Base-by-base conservation (phyloP, 2,113 vertebrate species). In the Eleginops maclovinus region DNA sequence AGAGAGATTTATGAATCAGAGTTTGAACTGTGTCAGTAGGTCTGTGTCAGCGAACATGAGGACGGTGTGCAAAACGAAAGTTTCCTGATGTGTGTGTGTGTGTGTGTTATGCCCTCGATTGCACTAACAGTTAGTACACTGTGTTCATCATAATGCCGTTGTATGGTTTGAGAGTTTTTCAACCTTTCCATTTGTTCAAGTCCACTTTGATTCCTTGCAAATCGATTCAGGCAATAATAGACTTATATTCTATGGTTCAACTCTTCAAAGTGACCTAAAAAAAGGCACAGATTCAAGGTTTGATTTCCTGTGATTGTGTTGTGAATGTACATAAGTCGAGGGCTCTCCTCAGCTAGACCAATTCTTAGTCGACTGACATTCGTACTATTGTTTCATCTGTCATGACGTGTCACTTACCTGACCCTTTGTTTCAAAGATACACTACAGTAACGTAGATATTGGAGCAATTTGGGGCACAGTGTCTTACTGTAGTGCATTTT, bases 11-110 rank as follows among this genome's bases (percentile, higher is more conserved):
- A n/a, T 49, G 59, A 72, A 51, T 67, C 26, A 68, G 51, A 47
- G 66, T 43, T 55, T 36, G 21, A 56, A 68, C 69, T 72, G 46
- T 75, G 71, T 64, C 47, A 60, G 64, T 63, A 36, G 53, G 72
- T 77, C 21, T 41, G 16, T 81, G 55, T 82, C 78, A 55, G 64
- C 10, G 26, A 54, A 11, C 46, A 55, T 2, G 16, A 51, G n/a
- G 51, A 50, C 11, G n/a, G n/a, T n/a, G n/a, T n/a, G n/a, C n/a
- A n/a, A n/a, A n/a, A n/a, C n/a, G n/a, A n/a, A n/a, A n/a, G n/a
- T n/a, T n/a, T n/a, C n/a, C n/a, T n/a, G n/a, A n/a, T n/a, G 12
- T 40, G 53, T 15, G 4, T 40, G 28, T 36, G 28, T 17, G 31
- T 22, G n/a, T 53, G n/a, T 66, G 26, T 50, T 4, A 21, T 58